Base-by-base conservation (phyloP, 2,797 vertebrate species). In the Malacoctenus gilli region DNA sequence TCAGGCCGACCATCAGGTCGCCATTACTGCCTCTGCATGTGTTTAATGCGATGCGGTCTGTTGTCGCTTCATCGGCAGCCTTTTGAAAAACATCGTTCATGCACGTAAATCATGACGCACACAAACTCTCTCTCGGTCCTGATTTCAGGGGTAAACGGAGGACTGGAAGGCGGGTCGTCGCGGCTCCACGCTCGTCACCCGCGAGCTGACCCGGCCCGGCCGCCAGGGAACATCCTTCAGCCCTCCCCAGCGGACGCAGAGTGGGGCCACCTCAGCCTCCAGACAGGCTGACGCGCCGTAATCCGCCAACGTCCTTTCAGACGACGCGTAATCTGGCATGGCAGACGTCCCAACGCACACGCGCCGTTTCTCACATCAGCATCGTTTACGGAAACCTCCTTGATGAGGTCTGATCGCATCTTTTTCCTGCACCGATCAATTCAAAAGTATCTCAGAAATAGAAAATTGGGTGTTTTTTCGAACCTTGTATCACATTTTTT, bases 281-380 rank as follows among this genome's bases (percentile, higher is more conserved):
- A 87, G 87, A 89, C 84, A 68, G 81, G 82, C 77, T 84, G 82
- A 83, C 59, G 64, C 64, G 31, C 42, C 19, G 49, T 89, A 91
- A 90, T 90, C 89, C 79, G 47, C 47, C 72, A 81, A 87, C 84
- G 75, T 82, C 84, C 79, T 85, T 63, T 46, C 79, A 73, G 66
- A 73, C 72, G 70, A 4, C 20, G 0, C 51, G 54, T 90, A 91
- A 91, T 87, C 88, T 84, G 72, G 19, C 59, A 59, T n/a, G 36
- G 6, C 70, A 68, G 80, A 79, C 65, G 22, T 61, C 21, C 79
- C 63, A 56, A 22, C 66, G 31, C 31, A 51, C 51, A 59, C 30
- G 64, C 41, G 48, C 39, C 22, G 21, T 39, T 9, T 65, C 55
- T 47, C 46, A 43, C 59, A 65, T 30, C 50, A 59, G 25, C 52